Base-by-base conservation (phyloP, 1,140 invertebrate species). In the Dinothrombium tinctorium region DNA sequence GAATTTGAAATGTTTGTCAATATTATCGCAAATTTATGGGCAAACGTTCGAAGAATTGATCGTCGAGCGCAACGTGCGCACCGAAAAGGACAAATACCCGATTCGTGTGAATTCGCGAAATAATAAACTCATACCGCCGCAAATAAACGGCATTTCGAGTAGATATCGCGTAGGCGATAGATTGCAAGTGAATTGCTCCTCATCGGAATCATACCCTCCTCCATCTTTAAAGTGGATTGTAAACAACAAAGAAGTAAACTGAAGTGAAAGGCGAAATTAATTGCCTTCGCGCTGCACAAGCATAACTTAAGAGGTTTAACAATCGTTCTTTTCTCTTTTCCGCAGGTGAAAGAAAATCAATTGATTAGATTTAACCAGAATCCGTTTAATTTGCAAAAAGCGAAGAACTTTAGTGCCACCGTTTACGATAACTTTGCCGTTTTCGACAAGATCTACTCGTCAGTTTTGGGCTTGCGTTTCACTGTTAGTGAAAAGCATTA, bases 171-270 rank as follows among this genome's bases (percentile, higher is more conserved):
- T 71, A 51, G 78, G 77, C 29, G 76, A 82, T 54, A 69, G 71
- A 44, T 66, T 83, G 47, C 72, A 72, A 53, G 59, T 83, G 42
- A 83, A 81, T 60, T 83, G 78, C 56, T 22, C 17, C 23, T 19
- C 12, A 36, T 22, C 33, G 5, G 35, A 41, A 28, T 41, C 46
- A 7, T 28, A 32, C 5, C 45, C 41, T 11, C 22, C 38, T 5
- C 38, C 46, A 33, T 33, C 38, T 2, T 44, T 51, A 0, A 41
- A 50, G 35, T 51, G 50, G 50, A 49, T 41, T 31, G 43, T 51
- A 7, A 51, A 51, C 40, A 49, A 46, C 24, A 50, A 47, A 44
- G 47, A 51, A 31, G 50, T 50, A 44, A 7, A 36, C n/a, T 32
- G 20, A 21, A 17, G 14, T 17, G 2, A 11, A 36, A 2, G 12